Conservation (phyloP, 64 coral and sea anemone genomes). For the Porites lutea region DNA sequence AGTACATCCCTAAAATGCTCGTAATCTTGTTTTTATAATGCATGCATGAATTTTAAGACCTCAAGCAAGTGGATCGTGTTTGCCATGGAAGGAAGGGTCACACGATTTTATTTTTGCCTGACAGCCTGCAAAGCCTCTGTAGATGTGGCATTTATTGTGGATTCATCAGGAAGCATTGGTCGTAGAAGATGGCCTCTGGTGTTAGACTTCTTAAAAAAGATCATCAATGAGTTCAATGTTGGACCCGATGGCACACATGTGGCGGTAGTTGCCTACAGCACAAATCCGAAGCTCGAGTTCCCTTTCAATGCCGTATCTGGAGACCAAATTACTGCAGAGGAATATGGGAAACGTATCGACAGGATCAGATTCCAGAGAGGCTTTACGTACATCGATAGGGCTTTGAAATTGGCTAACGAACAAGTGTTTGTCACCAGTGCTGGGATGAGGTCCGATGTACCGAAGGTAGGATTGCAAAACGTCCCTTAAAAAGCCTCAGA, state of each 20-base stretch:
- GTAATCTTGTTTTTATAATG: too few relatives aligned
- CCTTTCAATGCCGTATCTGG: slow-evolving; percentile 31
- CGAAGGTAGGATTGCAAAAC: slow-evolving; percentile 49
- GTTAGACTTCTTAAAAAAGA: slow-evolving; percentile 29
- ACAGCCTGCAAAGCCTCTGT: slow-evolving; percentile 30
- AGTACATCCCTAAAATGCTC: too few relatives aligned
- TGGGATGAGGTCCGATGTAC: slow-evolving; percentile 58
- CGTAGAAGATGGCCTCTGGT: background rate
- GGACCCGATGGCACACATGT: slow-evolving; percentile 33
- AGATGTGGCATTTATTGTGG: slow-evolving; percentile 12
- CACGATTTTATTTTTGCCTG: too few relatives aligned
- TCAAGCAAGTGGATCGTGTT: too few relatives aligned
- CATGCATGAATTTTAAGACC: too few relatives aligned
- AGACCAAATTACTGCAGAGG: slow-evolving; percentile 18
- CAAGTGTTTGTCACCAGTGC: slow-evolving; percentile 7
- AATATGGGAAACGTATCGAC: background rate
- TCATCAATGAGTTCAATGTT: slow-evolving; percentile 10
- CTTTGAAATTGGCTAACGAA: slow-evolving; percentile 5
- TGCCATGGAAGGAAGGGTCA: too few relatives aligned
- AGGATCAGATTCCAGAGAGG: slow-evolving; percentile 25
- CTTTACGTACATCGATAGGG: slow-evolving; percentile 61
- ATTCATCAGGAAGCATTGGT: slow-evolving; percentile 17
- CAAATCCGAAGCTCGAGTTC: slow-evolving; percentile 13
- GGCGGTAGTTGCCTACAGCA: slow-evolving; percentile 45
- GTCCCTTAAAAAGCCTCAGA: background rate